Conservation (phyloP, 92 coral and sea anemone genomes). For the Heteractis magnifica region DNA sequence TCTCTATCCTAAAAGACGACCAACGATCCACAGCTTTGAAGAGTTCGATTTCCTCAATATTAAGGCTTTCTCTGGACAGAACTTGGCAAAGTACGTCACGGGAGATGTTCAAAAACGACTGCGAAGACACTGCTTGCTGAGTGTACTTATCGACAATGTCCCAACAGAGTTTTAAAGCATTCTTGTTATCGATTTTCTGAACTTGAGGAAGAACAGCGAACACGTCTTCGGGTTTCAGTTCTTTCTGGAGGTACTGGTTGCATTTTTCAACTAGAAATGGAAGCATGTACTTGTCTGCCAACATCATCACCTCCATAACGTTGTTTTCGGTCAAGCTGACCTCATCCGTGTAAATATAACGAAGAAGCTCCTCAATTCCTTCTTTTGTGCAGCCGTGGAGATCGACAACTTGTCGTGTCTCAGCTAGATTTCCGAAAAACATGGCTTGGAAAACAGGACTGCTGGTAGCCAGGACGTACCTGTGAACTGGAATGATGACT, state of each 20-base stretch:
- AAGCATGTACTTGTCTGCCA: constrained; percentile 26
- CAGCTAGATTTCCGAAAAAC: constrained; percentile 38
- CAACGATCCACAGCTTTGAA: constrained; percentile 35
- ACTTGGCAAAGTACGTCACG: constrained; percentile 20
- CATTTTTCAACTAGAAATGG: constrained; percentile 23
- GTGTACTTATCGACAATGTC: constrained; percentile 18
- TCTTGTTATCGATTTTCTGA: background rate
- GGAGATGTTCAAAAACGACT: constrained; percentile 23
- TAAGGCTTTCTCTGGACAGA: constrained; percentile 26
- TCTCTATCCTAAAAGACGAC: constrained; percentile 19
- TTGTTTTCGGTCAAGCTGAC: constrained; percentile 27
- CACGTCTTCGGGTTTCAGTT: constrained; percentile 21
- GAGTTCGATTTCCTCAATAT: constrained; percentile 24
- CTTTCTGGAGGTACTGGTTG: background rate
- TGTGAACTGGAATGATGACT: constrained; percentile 29
- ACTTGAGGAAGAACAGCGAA: constrained; percentile 18
- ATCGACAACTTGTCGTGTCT: constrained; percentile 16
- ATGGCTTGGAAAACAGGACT: constrained; percentile 43
- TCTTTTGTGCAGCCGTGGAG: constrained; percentile 32
- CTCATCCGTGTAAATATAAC: constrained; percentile 27
- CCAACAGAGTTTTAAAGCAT: constrained; percentile 20
- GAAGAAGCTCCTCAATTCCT: constrained; percentile 36
- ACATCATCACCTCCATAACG: constrained; percentile 31
- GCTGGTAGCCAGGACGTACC: constrained; percentile 30
- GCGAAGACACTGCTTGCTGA: constrained; percentile 10